A percentile compares a stretch with the other conserved stretches of the same genome.
These are phyloP conservation scores for Oryctolagus cuniculus DNA, from an alignment of 2,113 vertebrate genomes.

Conservation along the genomic window DNA sequence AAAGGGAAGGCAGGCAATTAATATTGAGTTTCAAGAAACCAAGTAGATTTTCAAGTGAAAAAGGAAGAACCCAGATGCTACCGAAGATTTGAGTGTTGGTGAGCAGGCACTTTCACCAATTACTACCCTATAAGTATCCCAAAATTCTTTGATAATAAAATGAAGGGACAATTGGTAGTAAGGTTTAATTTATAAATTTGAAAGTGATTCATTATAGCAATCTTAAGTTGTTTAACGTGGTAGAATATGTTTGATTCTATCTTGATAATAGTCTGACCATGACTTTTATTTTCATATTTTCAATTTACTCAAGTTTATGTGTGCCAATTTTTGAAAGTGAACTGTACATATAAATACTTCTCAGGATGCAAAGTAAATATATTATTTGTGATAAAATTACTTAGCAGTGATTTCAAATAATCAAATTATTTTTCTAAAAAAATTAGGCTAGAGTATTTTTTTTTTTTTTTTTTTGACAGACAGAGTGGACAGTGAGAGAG, in stretches of 20 bases:
- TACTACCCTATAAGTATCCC: not conserved
- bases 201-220: conserved; percentile 2
- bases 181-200: conserved; percentile 7
- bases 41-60: not conserved
- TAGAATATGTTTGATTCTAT: conserved; percentile 11
- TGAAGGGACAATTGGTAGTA: not conserved
- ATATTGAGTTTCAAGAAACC: not conserved
- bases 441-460: not conserved
- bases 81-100: not conserved
- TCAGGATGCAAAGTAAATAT: not conserved
- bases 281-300: conserved; percentile 48
- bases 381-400: conserved; percentile 51
- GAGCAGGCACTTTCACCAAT: not conserved
- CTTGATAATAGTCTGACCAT: not conserved
- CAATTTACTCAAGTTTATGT: not conserved
- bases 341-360: not conserved
- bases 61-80: not conserved
- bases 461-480: too few species aligned
- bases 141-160: not conserved
- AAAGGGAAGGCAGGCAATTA: not conserved
- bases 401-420: conserved; percentile 20
- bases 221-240: not conserved
- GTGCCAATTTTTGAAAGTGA: not conserved
- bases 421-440: not conserved
- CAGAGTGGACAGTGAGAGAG: too few species aligned